Evolutionary conservation across 2,113 vertebrate species (phyloP), one percentile per base, ranked within the genome.

Genomic region (Phyllopteryx taeniolatus): DNA sequence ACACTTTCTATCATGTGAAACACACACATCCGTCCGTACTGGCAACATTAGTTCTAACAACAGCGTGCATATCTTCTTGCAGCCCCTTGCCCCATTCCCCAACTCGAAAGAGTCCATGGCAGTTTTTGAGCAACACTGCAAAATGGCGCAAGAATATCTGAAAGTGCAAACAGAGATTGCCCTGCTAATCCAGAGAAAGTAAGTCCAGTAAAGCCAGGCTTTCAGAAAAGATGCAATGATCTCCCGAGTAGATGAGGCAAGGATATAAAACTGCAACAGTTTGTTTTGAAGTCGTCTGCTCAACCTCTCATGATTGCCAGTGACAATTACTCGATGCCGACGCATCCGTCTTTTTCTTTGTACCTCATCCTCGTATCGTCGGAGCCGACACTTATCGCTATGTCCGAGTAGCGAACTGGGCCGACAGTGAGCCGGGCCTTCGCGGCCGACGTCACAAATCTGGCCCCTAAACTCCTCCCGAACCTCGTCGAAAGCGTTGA

Each of bases 31-130:
- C n/a, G n/a, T n/a, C n/a, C n/a, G n/a, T n/a, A 33, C 8, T 33
- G 12, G 14, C 31, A 39, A 27, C 27, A 10, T 31, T 12, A 33
- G 47, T 61, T 66, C 53, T 84, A 91, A 91, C 88, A 77, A 84
- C 33, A 8, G 14, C 70, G 42, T 87, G 81, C 65, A 20, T 89
- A 78, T 88, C 91, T 91, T 77, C 91, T 94, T 93, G 71, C 92
- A 99, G 97, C 98, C 98, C 76, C 92, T 99, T 47, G 95, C 97
- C 86, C 98, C 98, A 0, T 99, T 97, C 88, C 96, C 97, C 77
- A 99, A 99, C 94, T 99, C 98, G 88, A 99, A 99, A 95, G 98
- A 99, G 91, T 99, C 98, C 77, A 99, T 99, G 96, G 96, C 98
- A 72, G 98, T 99, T 78, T 99, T 99, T 90, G 97, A 99, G 88